These are phyloP conservation scores for Gnathonemus echidnorhynchus DNA, from an alignment of 2,113 vertebrate species.

Conservation along the genomic window DNA sequence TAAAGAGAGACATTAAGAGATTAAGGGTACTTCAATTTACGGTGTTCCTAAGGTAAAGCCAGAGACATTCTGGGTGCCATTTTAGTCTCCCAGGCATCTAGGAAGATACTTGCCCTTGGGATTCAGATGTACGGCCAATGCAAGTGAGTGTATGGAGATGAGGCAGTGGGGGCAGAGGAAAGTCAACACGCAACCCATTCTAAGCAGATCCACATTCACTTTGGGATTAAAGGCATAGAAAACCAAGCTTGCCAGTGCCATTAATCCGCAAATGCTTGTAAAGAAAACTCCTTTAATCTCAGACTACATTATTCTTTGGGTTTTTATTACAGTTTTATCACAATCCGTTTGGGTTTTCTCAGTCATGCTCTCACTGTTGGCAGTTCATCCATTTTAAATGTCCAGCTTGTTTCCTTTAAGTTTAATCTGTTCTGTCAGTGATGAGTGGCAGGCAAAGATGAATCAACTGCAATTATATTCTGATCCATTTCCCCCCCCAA, in stretches of 20 bases:
- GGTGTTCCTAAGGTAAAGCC: neutral
- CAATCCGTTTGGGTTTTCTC: neutral
- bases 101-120: neutral
- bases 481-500: neutral
- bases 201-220: neutral
- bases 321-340: slow-evolving; percentile 3
- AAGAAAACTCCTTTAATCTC: slow-evolving; percentile 7
- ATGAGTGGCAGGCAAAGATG: neutral
- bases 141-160: neutral
- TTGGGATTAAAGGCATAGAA: neutral
- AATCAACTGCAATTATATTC: neutral
- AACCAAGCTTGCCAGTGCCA: neutral
- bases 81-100: neutral
- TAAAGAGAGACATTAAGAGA: slow-evolving; percentile 12
- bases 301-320: neutral
- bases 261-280: neutral
- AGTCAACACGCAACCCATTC: neutral
- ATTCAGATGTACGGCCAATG: neutral
- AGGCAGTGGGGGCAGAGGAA: neutral
- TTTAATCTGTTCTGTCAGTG: slow-evolving; percentile 4
- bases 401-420: slow-evolving; percentile 6
- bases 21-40: slow-evolving; percentile 6
- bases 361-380: neutral
- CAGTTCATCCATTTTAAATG: neutral
- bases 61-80: neutral